These are phyloP conservation scores for Mohoua ochrocephala DNA, from an alignment of 2,113 vertebrate species.

Conservation along the genomic window DNA sequence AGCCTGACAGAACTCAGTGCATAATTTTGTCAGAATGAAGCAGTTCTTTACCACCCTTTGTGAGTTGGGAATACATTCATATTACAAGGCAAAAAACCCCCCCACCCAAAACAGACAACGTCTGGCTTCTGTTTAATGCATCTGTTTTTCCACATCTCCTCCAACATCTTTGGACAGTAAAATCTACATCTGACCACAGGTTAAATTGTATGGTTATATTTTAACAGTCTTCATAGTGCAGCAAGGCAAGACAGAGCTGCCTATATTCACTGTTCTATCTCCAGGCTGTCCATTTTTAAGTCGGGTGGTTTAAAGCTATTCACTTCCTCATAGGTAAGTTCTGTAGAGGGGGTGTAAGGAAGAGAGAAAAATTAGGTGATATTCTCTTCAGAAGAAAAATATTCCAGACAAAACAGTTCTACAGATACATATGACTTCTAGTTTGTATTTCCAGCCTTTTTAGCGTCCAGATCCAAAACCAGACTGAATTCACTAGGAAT, in stretches of 20 bases:
- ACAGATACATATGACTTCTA: neutral
- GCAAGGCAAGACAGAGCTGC: constrained; percentile 26
- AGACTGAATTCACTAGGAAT: neutral
- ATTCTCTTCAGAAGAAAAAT: neutral
- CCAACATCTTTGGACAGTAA: constrained; percentile 62
- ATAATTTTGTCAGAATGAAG: constrained; percentile 62
- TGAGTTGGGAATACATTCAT: constrained; percentile 60
- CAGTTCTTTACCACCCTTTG: constrained; percentile 27
- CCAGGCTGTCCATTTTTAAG: constrained; percentile 81
- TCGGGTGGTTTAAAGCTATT: constrained; percentile 84
- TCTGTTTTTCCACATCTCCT: constrained; percentile 33
- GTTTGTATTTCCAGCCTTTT: neutral
- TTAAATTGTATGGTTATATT: constrained; percentile 37
- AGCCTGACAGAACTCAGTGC: constrained; percentile 60
- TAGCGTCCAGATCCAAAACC: neutral
- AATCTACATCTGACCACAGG: constrained; percentile 26
- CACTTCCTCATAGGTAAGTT: constrained; percentile 92
- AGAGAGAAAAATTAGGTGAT: neutral
- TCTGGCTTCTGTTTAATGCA: constrained; percentile 7
- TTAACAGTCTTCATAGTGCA: constrained; percentile 60
- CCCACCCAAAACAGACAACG: neutral
- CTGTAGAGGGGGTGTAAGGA: constrained; percentile 55
- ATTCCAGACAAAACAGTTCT: neutral
- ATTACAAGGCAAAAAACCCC: neutral
- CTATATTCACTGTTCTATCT: constrained; percentile 81